These are phyloP conservation scores for Papilio machaon DNA, from an alignment of 1,140 invertebrate species.

Conservation along the genomic window DNA sequence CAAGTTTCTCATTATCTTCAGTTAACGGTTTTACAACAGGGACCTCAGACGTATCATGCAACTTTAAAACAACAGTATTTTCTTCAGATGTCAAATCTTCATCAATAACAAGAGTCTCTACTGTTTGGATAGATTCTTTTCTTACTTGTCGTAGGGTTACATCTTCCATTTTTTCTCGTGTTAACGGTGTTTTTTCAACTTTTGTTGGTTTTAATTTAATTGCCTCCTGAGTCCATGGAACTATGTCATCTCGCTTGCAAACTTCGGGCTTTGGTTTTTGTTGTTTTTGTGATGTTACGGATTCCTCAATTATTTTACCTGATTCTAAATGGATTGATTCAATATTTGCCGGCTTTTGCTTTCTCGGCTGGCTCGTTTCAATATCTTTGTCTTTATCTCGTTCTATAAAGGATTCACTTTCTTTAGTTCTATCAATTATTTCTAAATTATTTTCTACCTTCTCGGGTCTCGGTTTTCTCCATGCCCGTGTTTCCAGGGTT, in stretches of 20 bases:
- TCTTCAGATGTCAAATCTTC: conserved; percentile 61
- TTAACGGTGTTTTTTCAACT: conserved; percentile 44
- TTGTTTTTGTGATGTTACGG: not conserved
- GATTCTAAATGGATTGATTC: not conserved
- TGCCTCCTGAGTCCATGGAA: conserved; percentile 50
- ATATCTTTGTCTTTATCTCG: conserved; percentile 82
- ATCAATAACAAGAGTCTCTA: conserved; percentile 58
- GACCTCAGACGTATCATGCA: conserved; percentile 43
- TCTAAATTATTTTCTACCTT: not conserved
- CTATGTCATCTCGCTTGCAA: conserved; percentile 39
- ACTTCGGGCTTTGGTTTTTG: not conserved
- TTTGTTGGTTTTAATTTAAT: conserved; percentile 52
- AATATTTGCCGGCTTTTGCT: not conserved
- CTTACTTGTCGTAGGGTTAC: conserved; percentile 44
- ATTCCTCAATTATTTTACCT: conserved; percentile 24
- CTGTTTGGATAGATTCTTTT: conserved; percentile 53
- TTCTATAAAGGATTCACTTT: conserved; percentile 74
- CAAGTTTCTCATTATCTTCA: conserved; percentile 21
- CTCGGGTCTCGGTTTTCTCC: conserved; percentile 44
- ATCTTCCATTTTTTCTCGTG: conserved; percentile 48
- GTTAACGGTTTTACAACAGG: not conserved
- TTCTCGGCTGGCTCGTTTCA: conserved; percentile 22
- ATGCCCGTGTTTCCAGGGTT: conserved; percentile 40
- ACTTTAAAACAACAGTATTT: conserved; percentile 69
- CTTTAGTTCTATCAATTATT: conserved; percentile 39